phyloP scores from a whole-genome alignment of 2,113 vertebrate genomes.

The Gymnobelideus leadbeateri region DNA sequence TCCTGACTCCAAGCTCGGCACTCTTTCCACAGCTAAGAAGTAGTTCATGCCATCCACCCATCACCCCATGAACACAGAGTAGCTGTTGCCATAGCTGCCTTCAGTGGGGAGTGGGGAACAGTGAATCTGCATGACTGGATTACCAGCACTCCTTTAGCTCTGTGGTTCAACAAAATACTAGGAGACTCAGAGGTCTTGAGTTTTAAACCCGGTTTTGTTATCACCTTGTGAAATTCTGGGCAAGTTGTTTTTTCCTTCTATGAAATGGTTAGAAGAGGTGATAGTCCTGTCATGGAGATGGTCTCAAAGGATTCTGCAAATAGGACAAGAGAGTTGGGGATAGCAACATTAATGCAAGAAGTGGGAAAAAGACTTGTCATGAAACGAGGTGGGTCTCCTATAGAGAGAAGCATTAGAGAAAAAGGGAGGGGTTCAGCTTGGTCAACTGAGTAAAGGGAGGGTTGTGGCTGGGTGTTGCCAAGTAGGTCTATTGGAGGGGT shows the following conservation, averaged over 20 bases:
- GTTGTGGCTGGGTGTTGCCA: no score
- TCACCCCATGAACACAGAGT: not conserved
- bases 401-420: conserved; percentile 26
- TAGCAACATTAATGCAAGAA: not conserved
- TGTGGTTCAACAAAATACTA: not conserved
- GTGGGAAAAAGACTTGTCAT: conserved; percentile 18
- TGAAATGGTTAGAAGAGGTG: not conserved
- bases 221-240: not conserved
- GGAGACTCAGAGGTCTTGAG: not conserved
- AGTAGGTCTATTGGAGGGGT: not conserved
- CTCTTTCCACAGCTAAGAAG: not conserved
- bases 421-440: not conserved
- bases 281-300: not conserved
- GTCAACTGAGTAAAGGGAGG: not conserved
- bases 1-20: not conserved
- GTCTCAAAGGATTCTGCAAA: not conserved
- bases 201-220: not conserved
- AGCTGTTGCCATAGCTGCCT: not conserved
- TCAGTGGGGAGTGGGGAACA: not conserved
- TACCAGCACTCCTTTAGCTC: not conserved
- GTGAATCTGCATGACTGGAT: not conserved
- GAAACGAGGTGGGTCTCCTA: not conserved
- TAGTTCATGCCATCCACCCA: not conserved
- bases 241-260: not conserved
- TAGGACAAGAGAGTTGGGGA: not conserved